Evolutionary conservation across 2,797 vertebrate species (phyloP).

Genomic region (Chelmon rostratus): DNA sequence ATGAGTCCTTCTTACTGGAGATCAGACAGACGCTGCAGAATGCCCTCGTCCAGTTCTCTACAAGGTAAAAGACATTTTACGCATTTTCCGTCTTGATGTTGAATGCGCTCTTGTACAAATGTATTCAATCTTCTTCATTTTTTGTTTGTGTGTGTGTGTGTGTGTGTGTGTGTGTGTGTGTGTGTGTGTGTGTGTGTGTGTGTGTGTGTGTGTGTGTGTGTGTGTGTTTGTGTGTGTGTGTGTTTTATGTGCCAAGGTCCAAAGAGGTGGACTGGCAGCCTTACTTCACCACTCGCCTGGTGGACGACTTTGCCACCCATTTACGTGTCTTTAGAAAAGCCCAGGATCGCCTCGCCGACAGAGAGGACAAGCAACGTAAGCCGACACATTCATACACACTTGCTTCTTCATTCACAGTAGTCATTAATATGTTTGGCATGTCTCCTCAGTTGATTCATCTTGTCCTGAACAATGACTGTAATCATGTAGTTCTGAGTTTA

Average conservation of each 20-base stretch:
- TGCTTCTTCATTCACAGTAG: background rate
- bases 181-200: background rate
- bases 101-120: background rate
- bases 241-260: constrained; percentile 63
- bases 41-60: constrained; percentile 97
- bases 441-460: background rate
- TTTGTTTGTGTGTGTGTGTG: background rate
- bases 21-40: constrained; percentile 97
- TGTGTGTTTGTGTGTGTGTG: too few species aligned
- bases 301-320: constrained; percentile 98
- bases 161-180: background rate
- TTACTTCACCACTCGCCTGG: constrained; percentile 98
- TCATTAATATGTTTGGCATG: background rate
- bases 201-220: background rate
- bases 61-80: constrained; percentile 84
- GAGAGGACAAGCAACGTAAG: constrained; percentile 94
- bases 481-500: background rate
- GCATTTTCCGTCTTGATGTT: background rate
- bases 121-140: constrained; percentile 39
- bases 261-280: constrained; percentile 99
- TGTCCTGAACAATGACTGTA: background rate
- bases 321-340: constrained; percentile 98
- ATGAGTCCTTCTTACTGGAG: constrained; percentile 97
- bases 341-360: constrained; percentile 94
- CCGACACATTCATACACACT: background rate